Base-by-base conservation (phyloP, 2,888 invertebrate species). In the Arenicola marina region DNA sequence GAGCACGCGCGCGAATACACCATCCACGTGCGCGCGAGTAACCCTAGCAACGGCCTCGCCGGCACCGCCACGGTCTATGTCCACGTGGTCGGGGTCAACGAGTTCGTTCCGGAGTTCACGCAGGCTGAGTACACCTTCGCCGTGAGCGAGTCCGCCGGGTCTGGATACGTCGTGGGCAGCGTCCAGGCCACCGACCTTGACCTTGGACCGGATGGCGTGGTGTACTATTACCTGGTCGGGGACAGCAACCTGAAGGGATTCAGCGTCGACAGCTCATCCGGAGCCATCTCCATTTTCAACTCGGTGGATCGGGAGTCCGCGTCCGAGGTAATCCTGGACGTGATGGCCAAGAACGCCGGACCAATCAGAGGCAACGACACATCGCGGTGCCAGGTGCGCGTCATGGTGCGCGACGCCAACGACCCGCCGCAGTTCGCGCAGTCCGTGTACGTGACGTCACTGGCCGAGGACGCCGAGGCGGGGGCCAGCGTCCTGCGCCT, bases 301-400 rank as follows among this genome's bases (percentile, higher is more conserved):
- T 21, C 45, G 7, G 51, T 69, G 2, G 81, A 77, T 66, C 76
- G 77, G 46, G 81, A 78, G 61, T 75, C 76, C 0, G 73, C 76
- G 1, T 74, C 74, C 4, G 63, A 67, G 34, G 73, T 80, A 7
- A 66, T 66, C 4, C 84, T 96, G 11, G 93, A 93, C 0, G 94
- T 95, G 0, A 88, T 96, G 86, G 95, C 95, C 0, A 97, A 97
- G 85, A 97, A 97, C 80, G 89, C 90, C 56, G 96, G 96, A 18
- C 92, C 94, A 24, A 95, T 97, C 72, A 88, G 91, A 44, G 96
- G 96, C 2, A 95, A 95, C 79, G 95, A 96, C 77, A 95, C 95
- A 0, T 95, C 95, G 78, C 94, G 93, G 84, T 95, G 95, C 2
- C 93, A 93, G 84, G 92, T 97, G 0, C 92, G 93, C 54, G 91